These are phyloP conservation scores for Schlechtendalia chinensis DNA, from an alignment of 1,140 invertebrate species.

Conservation along the genomic window DNA sequence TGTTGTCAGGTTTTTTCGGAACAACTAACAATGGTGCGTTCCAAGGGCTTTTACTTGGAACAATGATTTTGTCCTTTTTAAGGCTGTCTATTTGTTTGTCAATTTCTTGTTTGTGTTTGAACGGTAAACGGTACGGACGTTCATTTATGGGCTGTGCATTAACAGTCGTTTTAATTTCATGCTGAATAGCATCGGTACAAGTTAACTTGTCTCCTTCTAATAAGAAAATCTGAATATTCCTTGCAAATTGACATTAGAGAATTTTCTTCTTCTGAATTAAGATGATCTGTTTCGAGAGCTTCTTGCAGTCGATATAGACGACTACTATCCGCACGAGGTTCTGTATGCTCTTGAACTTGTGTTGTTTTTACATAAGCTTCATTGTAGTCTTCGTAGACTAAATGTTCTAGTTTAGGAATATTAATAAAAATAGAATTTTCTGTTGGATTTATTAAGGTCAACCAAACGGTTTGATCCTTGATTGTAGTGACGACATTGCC, in stretches of 20 bases:
- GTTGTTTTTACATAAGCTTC: too few species aligned
- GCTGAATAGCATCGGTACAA: background rate
- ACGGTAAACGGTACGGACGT: constrained; percentile 55
- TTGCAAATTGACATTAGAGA: background rate
- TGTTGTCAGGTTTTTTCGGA: background rate
- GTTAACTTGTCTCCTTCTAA: background rate
- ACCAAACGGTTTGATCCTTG: too few species aligned
- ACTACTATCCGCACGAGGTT: too few species aligned
- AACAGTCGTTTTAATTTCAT: background rate
- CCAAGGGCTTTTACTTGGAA: constrained; percentile 48
- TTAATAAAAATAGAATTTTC: too few species aligned
- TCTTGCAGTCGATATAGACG: too few species aligned
- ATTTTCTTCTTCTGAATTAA: background rate
- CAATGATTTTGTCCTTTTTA: constrained; percentile 46
- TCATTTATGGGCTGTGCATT: constrained; percentile 51
- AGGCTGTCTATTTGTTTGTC: constrained; percentile 54
- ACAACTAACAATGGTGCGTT: background rate
- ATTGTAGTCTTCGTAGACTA: too few species aligned
- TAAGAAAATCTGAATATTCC: constrained; percentile 49
- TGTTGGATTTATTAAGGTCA: too few species aligned
- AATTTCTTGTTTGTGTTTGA: constrained; percentile 54
- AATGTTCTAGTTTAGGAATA: too few species aligned
- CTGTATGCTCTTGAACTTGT: too few species aligned
- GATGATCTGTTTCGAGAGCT: too few species aligned
- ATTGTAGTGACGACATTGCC: too few species aligned